Evolutionary conservation across 2,888 invertebrate species (phyloP).

Genomic region (Rapana venosa): DNA sequence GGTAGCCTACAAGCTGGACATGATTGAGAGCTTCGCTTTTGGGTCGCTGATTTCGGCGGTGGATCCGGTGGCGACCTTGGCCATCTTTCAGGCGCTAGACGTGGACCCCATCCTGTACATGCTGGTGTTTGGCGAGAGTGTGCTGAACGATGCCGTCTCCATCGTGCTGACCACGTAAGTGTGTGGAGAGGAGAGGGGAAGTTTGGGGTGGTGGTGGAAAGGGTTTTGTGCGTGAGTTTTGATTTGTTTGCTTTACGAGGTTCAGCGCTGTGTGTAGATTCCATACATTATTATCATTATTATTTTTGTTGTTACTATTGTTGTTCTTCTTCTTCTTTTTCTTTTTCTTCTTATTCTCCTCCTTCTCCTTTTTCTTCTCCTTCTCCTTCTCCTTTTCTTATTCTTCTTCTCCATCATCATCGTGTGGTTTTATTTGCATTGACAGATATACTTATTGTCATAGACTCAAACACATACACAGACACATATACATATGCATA

Average conservation of each 20-base stretch:
- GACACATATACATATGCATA: neutral
- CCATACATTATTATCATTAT: no score
- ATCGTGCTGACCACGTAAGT: conserved; percentile 93
- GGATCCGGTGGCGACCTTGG: conserved; percentile 98
- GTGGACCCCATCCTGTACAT: conserved; percentile 98
- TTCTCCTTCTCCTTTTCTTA: neutral
- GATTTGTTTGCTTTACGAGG: no score
- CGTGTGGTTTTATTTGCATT: neutral
- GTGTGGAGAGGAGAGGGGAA: no score
- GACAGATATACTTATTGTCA: neutral
- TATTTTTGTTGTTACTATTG: no score
- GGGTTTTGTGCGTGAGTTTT: no score
- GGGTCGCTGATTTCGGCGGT: conserved; percentile 98
- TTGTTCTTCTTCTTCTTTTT: no score
- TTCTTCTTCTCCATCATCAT: neutral
- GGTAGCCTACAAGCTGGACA: conserved; percentile 91
- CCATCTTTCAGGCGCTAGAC: conserved; percentile 98
- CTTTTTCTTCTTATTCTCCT: no score
- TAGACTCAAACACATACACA: neutral
- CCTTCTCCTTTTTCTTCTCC: no score
- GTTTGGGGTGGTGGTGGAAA: no score
- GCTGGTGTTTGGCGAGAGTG: conserved; percentile 98
- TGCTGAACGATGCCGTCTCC: conserved; percentile 98
- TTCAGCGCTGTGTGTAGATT: no score
- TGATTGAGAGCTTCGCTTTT: conserved; percentile 98